Percentiles rank a stretch among this genome's conserved stretches.
Evolutionary conservation across 2,113 vertebrate species (phyloP).

Genomic region (Calcarius ornatus): DNA sequence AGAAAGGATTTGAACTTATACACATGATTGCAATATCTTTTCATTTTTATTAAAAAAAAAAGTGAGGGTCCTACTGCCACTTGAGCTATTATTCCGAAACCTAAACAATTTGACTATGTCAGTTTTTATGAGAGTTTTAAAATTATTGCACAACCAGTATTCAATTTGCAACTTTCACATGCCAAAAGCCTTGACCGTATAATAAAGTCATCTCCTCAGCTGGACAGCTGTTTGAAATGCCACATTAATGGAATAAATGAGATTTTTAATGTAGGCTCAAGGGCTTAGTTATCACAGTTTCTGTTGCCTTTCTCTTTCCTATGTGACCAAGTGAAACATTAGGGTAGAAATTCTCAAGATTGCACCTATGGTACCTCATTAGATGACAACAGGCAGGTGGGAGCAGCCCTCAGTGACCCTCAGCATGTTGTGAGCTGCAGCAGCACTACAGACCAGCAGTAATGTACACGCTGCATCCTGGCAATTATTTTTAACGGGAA

Average conservation of each 20-base stretch:
- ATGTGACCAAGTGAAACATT: fast-evolving
- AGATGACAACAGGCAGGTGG: not conserved
- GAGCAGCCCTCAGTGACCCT: not conserved
- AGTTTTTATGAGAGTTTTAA: not conserved
- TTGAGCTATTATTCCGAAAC: fast-evolving
- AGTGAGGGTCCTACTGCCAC: not conserved
- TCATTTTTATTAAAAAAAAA: not conserved
- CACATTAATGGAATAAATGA: not conserved
- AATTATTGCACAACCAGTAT: not conserved
- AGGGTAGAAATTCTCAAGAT: not conserved
- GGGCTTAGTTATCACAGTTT: not conserved
- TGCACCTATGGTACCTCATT: not conserved
- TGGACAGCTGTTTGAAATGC: not conserved
- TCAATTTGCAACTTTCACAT: not conserved
- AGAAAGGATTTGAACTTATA: not conserved
- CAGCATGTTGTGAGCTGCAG: not conserved
- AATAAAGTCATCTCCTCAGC: not conserved
- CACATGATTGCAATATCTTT: not conserved
- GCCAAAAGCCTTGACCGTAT: not conserved
- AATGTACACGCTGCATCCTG: not conserved
- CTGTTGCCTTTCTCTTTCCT: not conserved
- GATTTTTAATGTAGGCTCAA: not conserved
- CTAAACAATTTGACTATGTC: not conserved
- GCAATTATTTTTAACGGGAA: not conserved
- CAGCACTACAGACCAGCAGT: not conserved